A percentile compares a stretch with the other conserved stretches of the same genome.
Evolutionary conservation across 2,797 vertebrate genomes (phyloP).

Genomic region (Sebastes nivosus): DNA sequence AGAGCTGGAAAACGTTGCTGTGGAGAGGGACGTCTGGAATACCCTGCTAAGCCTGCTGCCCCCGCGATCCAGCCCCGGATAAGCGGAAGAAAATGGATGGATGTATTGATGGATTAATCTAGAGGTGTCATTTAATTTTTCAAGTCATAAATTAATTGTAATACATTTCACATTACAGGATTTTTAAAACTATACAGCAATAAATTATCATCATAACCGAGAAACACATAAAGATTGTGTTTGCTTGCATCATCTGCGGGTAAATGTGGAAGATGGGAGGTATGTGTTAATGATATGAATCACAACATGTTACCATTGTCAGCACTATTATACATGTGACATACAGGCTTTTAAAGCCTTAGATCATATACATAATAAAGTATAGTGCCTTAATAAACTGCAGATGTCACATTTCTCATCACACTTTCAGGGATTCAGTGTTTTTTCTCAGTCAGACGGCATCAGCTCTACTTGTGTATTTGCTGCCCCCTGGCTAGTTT

Average conservation of each 20-base stretch:
- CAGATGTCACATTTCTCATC: neutral
- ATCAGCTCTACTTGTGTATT: neutral
- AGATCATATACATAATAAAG: neutral
- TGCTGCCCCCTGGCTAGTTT: conserved; percentile 44
- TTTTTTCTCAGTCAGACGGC: neutral
- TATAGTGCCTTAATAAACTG: neutral
- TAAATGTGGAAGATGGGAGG: neutral
- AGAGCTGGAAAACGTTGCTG: too few species aligned
- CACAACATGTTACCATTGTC: neutral
- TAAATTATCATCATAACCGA: neutral
- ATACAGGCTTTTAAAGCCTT: neutral
- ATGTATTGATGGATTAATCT: neutral
- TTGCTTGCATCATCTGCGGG: neutral
- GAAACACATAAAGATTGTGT: neutral
- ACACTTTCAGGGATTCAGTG: neutral
- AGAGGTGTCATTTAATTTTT: neutral
- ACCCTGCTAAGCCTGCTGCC: too few species aligned
- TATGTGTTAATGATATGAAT: neutral
- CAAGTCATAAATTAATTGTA: neutral
- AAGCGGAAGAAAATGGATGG: too few species aligned
- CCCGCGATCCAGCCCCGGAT: accelerated
- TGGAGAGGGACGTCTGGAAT: too few species aligned
- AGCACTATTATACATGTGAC: neutral
- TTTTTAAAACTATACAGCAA: neutral
- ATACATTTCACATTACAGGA: neutral